Conservation (phyloP, 2,797 vertebrate genomes). For the Thaleichthys pacificus region DNA sequence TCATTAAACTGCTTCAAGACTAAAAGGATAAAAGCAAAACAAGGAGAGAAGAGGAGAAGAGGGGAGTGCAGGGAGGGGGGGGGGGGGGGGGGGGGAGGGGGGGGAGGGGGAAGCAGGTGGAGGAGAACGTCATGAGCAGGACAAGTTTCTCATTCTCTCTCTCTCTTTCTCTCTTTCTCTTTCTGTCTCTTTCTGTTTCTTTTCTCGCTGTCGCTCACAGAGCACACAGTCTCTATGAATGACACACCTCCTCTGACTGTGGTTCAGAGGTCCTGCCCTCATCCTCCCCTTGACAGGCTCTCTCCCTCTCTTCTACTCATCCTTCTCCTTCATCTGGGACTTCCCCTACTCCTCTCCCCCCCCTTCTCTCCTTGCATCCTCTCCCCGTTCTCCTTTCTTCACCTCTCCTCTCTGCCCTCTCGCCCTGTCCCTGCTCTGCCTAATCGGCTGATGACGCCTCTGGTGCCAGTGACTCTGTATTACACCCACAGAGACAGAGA, state of each 20-base stretch:
- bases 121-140: conserved; percentile 64
- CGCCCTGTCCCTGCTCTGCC: conserved; percentile 62
- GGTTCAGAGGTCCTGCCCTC: no score
- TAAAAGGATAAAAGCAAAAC: conserved; percentile 97
- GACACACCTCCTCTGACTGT: not conserved
- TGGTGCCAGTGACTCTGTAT: conserved; percentile 27
- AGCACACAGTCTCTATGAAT: no score
- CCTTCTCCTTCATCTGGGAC: no score
- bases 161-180: not conserved
- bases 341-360: conserved; percentile 28
- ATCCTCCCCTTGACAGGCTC: no score
- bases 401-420: no score
- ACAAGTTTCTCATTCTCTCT: conserved; percentile 35
- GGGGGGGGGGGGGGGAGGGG: conserved; percentile 77
- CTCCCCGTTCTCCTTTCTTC: no score
- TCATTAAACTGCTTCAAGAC: conserved; percentile 98
- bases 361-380: no score
- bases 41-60: conserved; percentile 64
- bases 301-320: no score
- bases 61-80: conserved; percentile 79
- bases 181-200: conserved; percentile 6
- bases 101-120: conserved; percentile 80
- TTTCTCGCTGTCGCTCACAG: not conserved
- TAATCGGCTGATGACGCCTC: conserved; percentile 83
- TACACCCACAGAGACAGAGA: no score